Evolutionary conservation across 2,888 invertebrate species (phyloP).

Genomic region (Drosophila phalerata): DNA sequence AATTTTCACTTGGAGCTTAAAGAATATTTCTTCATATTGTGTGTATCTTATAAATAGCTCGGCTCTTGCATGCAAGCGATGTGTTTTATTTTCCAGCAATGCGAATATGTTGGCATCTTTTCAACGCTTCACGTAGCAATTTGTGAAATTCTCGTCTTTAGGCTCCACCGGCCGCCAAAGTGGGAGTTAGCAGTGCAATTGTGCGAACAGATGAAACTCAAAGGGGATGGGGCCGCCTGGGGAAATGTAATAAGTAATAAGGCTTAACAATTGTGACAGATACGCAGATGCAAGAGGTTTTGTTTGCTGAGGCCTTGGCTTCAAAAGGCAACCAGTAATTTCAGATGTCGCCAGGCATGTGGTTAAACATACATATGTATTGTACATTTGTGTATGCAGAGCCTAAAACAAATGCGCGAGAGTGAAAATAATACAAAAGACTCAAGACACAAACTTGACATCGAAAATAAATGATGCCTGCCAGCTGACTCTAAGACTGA

Average conservation of each 20-base stretch:
- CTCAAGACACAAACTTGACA: constrained; percentile 75
- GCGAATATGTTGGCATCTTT: constrained; percentile 69
- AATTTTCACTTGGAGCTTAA: constrained; percentile 1
- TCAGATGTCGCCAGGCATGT: constrained; percentile 44
- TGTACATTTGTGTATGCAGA: neutral
- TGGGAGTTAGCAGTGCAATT: constrained; percentile 30
- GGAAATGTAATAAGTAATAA: constrained; percentile 60
- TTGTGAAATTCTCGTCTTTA: constrained; percentile 76
- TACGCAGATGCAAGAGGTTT: constrained; percentile 29
- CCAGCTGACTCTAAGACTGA: constrained; percentile 29
- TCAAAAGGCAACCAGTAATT: constrained; percentile 43
- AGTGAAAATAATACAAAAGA: constrained; percentile 73
- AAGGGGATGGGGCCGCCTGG: neutral
- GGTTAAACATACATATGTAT: neutral
- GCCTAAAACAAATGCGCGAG: constrained; percentile 45
- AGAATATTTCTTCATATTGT: constrained; percentile 16
- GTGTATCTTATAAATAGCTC: constrained; percentile 15
- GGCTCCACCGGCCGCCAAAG: constrained; percentile 16
- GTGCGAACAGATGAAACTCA: constrained; percentile 1
- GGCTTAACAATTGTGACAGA: constrained; percentile 64
- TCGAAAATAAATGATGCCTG: constrained; percentile 79
- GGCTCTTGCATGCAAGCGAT: constrained; percentile 10
- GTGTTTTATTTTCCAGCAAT: constrained; percentile 26
- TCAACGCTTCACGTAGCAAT: constrained; percentile 77
- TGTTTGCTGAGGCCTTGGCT: constrained; percentile 51